Evolutionary conservation across 2,888 invertebrate species (phyloP), one percentile per base, ranked within the genome.

Genomic region (Adelognathus sp.): DNA sequence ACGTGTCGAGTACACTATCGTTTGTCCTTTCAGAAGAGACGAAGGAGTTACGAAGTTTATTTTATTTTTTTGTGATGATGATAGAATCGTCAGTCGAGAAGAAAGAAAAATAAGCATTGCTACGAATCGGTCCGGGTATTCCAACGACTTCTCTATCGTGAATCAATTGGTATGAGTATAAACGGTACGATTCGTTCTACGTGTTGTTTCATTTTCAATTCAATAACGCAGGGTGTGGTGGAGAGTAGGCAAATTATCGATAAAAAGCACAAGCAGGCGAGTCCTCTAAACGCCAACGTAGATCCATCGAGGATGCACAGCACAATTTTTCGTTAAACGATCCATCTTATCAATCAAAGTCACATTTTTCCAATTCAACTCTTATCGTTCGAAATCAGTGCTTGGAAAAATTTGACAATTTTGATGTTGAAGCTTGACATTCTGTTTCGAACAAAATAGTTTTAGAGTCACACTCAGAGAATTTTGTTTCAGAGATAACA

Each of bases 121-220:
- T 44, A 67, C 54, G 46, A 71, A 76, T 71, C 50, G 61, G 36
- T 64, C 46, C 18, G 50, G 29, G 27, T 79, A n/a, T 79, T 76
- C 61, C 71, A 76, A 67, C 71, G 79, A 76, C 75, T 76, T 76
- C 76, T 79, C 79, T 76, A 79, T 79, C 79, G 67, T 72, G 76
- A 70, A 67, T 50, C 14, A 31, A 18, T 58, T 44, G 24, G 29
- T 54, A 74, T 24, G 60, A 27, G 29, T 54, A 74, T 24, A 66
- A 27, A 66, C 52, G 50, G 46, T 24, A 52, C 31, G 60, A 60
- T 4, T 33, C 33, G 33, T 31, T 67, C 50, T 31, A 41, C 58
- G 31, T 52, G 58, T 63, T 39, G 50, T 71, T 21, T 58, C 3
- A 24, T 50, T 33, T 50, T 5, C 21, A 29, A 18, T 9, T 36